A percentile compares a stretch with the other conserved stretches of the same genome.
Evolutionary conservation across 2,797 vertebrate genomes (phyloP).

Genomic region (Percopsis omiscomaycus): DNA sequence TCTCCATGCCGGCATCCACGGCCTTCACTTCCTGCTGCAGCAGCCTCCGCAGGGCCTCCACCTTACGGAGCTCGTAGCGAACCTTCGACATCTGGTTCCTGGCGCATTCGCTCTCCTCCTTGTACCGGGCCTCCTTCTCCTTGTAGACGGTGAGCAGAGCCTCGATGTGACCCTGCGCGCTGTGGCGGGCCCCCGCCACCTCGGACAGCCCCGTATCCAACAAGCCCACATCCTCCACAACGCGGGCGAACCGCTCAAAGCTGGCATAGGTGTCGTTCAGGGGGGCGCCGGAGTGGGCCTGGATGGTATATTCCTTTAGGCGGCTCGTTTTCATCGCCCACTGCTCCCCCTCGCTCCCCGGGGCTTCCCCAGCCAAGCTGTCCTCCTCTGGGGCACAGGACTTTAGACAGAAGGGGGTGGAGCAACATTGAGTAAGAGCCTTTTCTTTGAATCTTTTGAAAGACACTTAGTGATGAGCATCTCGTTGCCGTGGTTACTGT

Average conservation of each 20-base stretch:
- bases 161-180: slow-evolving; percentile 84
- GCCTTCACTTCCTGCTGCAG: slow-evolving; percentile 80
- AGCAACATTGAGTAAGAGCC: slow-evolving; percentile 71
- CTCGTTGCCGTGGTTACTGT: slow-evolving; percentile 40
- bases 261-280: slow-evolving; percentile 88
- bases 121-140: slow-evolving; percentile 89
- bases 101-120: slow-evolving; percentile 79
- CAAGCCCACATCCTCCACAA: slow-evolving; percentile 80
- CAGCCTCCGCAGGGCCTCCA: slow-evolving; percentile 77
- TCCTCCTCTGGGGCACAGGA: slow-evolving; percentile 71
- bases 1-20: slow-evolving; percentile 67
- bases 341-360: slow-evolving; percentile 72
- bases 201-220: slow-evolving; percentile 69
- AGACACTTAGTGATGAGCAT: slow-evolving; percentile 47
- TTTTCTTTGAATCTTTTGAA: slow-evolving; percentile 49
- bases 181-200: slow-evolving; percentile 66
- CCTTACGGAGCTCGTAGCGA: slow-evolving; percentile 82
- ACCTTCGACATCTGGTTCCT: slow-evolving; percentile 85
- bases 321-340: slow-evolving; percentile 83
- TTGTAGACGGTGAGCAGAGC: slow-evolving; percentile 84
- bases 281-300: slow-evolving; percentile 85
- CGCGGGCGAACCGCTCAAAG: slow-evolving; percentile 83
- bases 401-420: slow-evolving; percentile 78
- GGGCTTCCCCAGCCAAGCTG: slow-evolving; percentile 36
- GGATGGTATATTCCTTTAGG: slow-evolving; percentile 88